A percentile compares a stretch with the other conserved stretches of the same genome.
Conservation (phyloP, 2,888 invertebrate species). For the Eristalinus aeneus region DNA sequence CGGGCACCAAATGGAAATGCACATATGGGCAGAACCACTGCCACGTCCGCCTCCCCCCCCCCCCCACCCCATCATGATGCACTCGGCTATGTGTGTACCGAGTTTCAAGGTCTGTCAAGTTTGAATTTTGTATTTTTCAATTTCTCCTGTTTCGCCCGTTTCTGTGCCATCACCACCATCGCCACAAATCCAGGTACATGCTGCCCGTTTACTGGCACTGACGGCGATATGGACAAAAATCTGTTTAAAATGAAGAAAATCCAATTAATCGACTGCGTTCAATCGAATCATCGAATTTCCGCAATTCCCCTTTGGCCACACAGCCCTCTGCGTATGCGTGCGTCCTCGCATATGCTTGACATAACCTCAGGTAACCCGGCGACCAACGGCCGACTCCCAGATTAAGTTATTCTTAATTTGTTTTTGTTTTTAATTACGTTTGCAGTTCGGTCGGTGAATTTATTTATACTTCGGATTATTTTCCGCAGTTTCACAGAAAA, state of each 20-base stretch:
- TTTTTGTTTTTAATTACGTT: background rate
- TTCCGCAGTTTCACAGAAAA: background rate
- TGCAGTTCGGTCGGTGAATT: background rate
- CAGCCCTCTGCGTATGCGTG: background rate
- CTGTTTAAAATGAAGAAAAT: slow-evolving; percentile 41
- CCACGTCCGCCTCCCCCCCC: background rate
- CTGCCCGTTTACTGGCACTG: background rate
- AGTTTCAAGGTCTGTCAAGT: background rate
- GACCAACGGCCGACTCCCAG: background rate
- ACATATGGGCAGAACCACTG: background rate
- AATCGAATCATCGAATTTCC: slow-evolving; percentile 38
- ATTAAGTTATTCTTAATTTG: background rate
- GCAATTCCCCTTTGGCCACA: slow-evolving; percentile 9
- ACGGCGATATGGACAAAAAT: slow-evolving; percentile 1
- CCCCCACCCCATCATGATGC: background rate
- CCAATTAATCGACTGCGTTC: slow-evolving; percentile 36
- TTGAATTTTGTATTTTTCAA: background rate
- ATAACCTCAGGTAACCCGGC: background rate
- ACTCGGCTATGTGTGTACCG: background rate
- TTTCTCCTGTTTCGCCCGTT: background rate
- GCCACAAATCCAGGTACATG: background rate
- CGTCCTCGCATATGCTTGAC: background rate
- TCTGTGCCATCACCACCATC: too few relatives aligned
- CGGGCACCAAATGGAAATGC: slow-evolving; percentile 19
- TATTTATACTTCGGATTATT: background rate